phyloP scores from a whole-genome alignment of 2,888 invertebrate species.

The Brachyptera putata region DNA sequence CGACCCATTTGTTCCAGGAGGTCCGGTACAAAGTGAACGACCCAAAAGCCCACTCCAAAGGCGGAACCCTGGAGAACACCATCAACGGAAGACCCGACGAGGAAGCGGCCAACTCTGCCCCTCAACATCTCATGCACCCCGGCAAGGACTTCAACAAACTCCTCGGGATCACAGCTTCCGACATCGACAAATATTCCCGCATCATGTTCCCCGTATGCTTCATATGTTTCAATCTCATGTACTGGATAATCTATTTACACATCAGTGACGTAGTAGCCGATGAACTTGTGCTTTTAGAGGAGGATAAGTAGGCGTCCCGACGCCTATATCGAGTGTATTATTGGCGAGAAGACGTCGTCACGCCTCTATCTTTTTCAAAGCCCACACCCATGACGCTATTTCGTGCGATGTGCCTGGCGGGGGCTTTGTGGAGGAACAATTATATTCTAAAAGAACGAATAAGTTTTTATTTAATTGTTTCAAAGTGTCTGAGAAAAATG shows the following conservation, averaged over 20 bases:
- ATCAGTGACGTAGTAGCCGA: conserved; percentile 94
- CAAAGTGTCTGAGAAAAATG: no score
- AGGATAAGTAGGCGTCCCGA: conserved; percentile 51
- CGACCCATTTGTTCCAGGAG: conserved; percentile 65
- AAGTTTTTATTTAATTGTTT: no score
- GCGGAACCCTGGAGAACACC: conserved; percentile 85
- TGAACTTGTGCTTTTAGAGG: conserved; percentile 78
- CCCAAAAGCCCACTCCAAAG: conserved; percentile 90
- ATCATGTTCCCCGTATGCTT: conserved; percentile 98
- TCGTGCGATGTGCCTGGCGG: no score
- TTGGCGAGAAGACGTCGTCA: neutral
- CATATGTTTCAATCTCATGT: conserved; percentile 97
- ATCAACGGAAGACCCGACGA: conserved; percentile 74
- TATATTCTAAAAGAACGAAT: no score
- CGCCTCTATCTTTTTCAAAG: conserved; percentile 9
- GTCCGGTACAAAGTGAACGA: conserved; percentile 93
- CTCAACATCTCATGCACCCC: conserved; percentile 75
- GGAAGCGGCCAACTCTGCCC: conserved; percentile 55
- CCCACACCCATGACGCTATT: conserved; percentile 8
- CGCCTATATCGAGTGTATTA: conserved; percentile 1
- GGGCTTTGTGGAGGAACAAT: no score
- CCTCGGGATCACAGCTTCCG: conserved; percentile 88
- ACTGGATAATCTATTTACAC: conserved; percentile 95
- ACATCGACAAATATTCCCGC: conserved; percentile 98
- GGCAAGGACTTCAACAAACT: conserved; percentile 85